Evolutionary conservation across 2,113 vertebrate species (phyloP).

Genomic region (Xiphophorus hellerii): DNA sequence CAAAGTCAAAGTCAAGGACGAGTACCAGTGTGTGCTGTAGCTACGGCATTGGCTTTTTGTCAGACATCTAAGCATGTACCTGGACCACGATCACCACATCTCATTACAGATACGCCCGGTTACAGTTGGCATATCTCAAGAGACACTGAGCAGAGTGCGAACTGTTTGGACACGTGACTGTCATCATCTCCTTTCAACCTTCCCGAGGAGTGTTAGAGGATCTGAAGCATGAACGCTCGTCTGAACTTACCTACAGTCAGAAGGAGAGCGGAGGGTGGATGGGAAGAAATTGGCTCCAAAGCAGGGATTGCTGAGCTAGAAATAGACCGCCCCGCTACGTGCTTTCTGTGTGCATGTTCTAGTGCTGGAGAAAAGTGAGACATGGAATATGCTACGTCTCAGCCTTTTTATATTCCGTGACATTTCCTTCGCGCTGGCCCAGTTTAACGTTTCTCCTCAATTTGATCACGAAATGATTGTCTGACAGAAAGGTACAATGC

Average conservation of each 20-base stretch:
- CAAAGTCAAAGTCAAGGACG: neutral
- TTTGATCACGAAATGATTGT: slow-evolving; percentile 27
- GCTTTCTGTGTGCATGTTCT: neutral
- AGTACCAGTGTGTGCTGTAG: neutral
- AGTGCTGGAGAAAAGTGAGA: neutral
- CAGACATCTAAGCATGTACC: neutral
- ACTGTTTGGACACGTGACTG: neutral
- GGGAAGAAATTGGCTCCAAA: neutral
- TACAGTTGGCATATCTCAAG: slow-evolving; percentile 14
- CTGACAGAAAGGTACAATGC: slow-evolving; percentile 14
- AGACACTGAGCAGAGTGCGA: neutral
- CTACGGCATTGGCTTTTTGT: neutral
- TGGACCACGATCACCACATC: slow-evolving; percentile 16
- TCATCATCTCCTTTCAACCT: slow-evolving; percentile 20
- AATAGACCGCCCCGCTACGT: neutral
- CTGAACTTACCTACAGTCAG: neutral
- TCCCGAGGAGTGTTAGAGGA: slow-evolving; percentile 26
- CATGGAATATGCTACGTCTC: slow-evolving; percentile 18
- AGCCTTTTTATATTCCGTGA: slow-evolving; percentile 43
- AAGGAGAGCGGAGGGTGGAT: neutral
- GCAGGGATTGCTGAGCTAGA: neutral
- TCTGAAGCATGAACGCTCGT: slow-evolving; percentile 4
- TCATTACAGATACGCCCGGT: slow-evolving; percentile 36
- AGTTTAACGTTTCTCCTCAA: slow-evolving; percentile 15
- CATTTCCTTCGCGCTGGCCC: slow-evolving; percentile 31